Evolutionary conservation across 2,888 invertebrate genomes (phyloP), one percentile per base, ranked within the genome.

Genomic region (Agrenia bidenticulata): DNA sequence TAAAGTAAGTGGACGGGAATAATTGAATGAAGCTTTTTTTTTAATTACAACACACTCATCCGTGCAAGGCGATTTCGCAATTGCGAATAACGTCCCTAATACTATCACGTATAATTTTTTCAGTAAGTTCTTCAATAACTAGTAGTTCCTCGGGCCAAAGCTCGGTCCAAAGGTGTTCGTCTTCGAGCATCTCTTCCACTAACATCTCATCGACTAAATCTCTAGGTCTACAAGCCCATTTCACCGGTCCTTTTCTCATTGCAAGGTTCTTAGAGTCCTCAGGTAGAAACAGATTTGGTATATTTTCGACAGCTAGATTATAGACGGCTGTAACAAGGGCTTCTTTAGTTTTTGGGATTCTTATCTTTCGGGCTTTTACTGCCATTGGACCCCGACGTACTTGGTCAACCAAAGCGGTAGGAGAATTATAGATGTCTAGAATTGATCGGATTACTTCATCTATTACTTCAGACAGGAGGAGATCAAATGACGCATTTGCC

Each of bases 121-220:
- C 61, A 19, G 59, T 50, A 32, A 58, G 49, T n/a, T 65, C 54
- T 41, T 73, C 63, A 13, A 60, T 21, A 15, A 73, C 64, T 1
- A 72, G 59, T 15, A 73, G 58, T 62, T 73, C 69, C 50, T 75
- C 75, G 1, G 75, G 73, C 73, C 73, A 75, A 54, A 59, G 57
- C 32, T 75, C 70, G 19, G 70, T 69, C 73, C 75, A 74, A 37
- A 70, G 71, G 15, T 64, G 64, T 51, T 75, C 73, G 56, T 75
- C 75, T 45, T 70, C 63, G 1, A 73, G 56, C 9, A 74, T 63
- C 57, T 74, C 75, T 24, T 73, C 69, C 1, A 71, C 69, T 19
- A 75, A 54, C 1, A 74, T 65, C 54, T 75, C 73, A 41, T 75
- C 75, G 1, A 72, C 73, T 17, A 67, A 56, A 62, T 75, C 75